Evolutionary conservation across 2,888 invertebrate species (phyloP).

Genomic region (Pseudococcus jackbeardsleyi): DNA sequence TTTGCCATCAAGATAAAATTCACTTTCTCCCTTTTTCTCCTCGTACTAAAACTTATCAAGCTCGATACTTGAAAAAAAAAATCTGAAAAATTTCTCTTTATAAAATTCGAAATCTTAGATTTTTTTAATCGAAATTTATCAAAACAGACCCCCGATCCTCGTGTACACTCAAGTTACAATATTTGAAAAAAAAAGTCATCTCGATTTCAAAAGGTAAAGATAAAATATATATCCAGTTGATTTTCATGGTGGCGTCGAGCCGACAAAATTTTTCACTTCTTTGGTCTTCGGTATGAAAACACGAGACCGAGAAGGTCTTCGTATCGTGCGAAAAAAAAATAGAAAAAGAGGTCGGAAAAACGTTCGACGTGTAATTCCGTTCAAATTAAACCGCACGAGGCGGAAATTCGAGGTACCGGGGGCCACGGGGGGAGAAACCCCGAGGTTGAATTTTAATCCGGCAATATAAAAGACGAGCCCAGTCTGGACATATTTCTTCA

Average conservation of each 20-base stretch:
- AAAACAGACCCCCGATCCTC: too few species aligned
- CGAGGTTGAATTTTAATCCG: constrained; percentile 28
- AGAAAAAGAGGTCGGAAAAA: neutral
- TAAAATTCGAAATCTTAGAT: too few species aligned
- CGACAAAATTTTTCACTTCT: neutral
- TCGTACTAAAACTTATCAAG: too few species aligned
- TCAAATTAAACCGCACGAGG: neutral
- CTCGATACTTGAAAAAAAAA: too few species aligned
- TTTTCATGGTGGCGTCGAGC: neutral
- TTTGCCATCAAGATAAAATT: too few species aligned
- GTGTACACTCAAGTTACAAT: too few species aligned
- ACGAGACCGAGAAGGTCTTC: neutral
- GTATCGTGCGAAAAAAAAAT: neutral
- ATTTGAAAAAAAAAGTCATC: neutral
- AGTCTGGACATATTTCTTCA: constrained; percentile 38
- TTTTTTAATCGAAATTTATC: too few species aligned
- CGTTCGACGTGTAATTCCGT: neutral
- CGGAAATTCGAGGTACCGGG: neutral
- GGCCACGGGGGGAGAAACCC: neutral
- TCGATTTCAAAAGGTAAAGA: neutral
- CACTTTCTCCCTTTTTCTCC: too few species aligned
- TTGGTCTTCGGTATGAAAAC: neutral
- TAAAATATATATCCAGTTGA: neutral
- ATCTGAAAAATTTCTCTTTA: too few species aligned
- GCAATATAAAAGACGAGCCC: neutral